A percentile compares a stretch with the other conserved stretches of the same genome.
These are phyloP conservation scores for Seladonia tumulorum DNA, from an alignment of 2,888 invertebrate species.

Conservation along the genomic window DNA sequence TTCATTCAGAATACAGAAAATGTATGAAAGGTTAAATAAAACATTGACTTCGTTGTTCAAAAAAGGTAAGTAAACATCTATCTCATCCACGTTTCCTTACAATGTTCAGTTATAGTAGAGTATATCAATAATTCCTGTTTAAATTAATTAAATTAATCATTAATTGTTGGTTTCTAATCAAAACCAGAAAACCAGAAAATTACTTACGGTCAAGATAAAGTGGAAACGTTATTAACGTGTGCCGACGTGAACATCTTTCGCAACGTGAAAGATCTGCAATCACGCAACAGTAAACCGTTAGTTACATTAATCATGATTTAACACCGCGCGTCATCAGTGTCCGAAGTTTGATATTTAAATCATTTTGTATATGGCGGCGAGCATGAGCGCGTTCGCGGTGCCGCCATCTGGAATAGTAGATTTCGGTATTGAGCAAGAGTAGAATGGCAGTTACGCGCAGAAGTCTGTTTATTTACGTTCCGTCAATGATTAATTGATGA, in stretches of 20 bases:
- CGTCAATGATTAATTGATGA: too few species aligned
- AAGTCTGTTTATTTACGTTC: slow-evolving; percentile 80
- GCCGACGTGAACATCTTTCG: too few species aligned
- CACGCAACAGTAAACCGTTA: not conserved
- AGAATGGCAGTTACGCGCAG: slow-evolving; percentile 78
- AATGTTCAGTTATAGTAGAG: too few species aligned
- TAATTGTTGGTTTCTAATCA: too few species aligned
- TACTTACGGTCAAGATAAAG: too few species aligned
- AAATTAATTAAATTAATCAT: too few species aligned
- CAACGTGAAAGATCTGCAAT: too few species aligned
- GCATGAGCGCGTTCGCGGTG: not conserved
- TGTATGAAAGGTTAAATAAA: not conserved
- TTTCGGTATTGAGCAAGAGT: slow-evolving; percentile 56
- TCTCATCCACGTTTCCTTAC: too few species aligned
- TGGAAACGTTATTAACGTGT: too few species aligned
- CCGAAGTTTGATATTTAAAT: slow-evolving; percentile 11
- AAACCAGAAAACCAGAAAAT: too few species aligned
- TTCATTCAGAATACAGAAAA: not conserved
- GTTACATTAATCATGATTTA: not conserved
- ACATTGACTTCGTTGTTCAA: not conserved
- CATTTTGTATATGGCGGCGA: slow-evolving; percentile 30
- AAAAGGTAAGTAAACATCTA: too few species aligned
- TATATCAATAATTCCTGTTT: too few species aligned
- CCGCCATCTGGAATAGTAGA: not conserved
- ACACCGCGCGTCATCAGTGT: not conserved